Evolutionary conservation across 2,888 invertebrate species (phyloP), one percentile per base, ranked within the genome.

Genomic region (Sesia apiformis): DNA sequence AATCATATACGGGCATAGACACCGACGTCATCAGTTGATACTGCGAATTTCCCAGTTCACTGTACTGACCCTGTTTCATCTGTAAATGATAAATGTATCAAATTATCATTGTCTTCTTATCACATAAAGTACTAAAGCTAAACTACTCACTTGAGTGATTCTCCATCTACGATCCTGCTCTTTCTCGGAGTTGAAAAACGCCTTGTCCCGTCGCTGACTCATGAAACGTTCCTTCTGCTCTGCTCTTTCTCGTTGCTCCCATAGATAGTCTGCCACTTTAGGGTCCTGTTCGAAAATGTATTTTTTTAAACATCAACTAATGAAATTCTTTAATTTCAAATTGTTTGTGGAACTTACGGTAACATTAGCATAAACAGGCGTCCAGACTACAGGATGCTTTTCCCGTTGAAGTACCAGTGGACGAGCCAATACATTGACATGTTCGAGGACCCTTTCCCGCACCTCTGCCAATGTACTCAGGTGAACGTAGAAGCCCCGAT

Each of bases 401-500:
- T 93, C 93, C 53, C 94, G 91, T 63, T 94, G 94, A 62, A 98
- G 90, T 7, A 98, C 99, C 82, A 99, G 91, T 0, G 99, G 98
- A 58, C 98, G 91, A 39, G 98, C 98, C 93, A 99, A 94, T 43
- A 99, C 98, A 56, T 98, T 97, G 66, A 99, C 96, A 80, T 99
- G 99, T 78, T 98, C 96, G 68, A 99, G 88, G 2, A 95, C 98
- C 87, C 99, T 95, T 87, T 99, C 99, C 56, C 98, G 93, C 46
- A 99, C 99, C 89, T 99, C 99, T 0, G 99, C 98, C 74, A 97
- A 91, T 40, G 98, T 98, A 63, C 97, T 97, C 53, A 99, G 93
- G 77, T 99, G 99, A 38, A 98, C 97, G 89, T 96, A 98, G 83
- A 95, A 98, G 6, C 98, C 98, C 83, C 96, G 94, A 84, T 99